Percentiles rank a stretch among this genome's conserved stretches.
These are phyloP conservation scores for Diplazon laetatorius DNA, from an alignment of 2,888 invertebrate genomes.

Conservation along the genomic window DNA sequence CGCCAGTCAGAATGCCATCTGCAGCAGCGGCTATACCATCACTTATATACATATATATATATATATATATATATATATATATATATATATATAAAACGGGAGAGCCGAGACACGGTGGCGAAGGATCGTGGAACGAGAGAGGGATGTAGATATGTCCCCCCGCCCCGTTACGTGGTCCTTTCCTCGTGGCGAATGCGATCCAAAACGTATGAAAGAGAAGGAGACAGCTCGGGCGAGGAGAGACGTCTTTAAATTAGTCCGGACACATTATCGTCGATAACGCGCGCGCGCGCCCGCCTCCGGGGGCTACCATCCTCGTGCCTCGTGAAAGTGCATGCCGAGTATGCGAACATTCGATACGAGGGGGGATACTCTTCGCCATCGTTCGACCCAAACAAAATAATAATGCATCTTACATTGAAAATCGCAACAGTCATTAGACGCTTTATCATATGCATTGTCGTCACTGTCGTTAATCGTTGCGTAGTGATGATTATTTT, in stretches of 20 bases:
- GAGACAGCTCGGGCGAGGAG: constrained; percentile 69
- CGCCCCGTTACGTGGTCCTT: no score
- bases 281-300: constrained; percentile 66
- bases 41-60: constrained; percentile 35
- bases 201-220: constrained; percentile 38
- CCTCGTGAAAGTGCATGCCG: no score
- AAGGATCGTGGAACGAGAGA: constrained; percentile 35
- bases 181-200: constrained; percentile 8
- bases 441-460: not conserved
- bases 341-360: no score
- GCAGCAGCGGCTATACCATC: constrained; percentile 68
- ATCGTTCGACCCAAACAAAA: constrained; percentile 3
- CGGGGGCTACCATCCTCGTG: constrained; percentile 48
- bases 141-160: not conserved
- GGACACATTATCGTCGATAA: constrained; percentile 81
- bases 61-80: constrained; percentile 12
- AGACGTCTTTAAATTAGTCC: constrained; percentile 81
- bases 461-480: not conserved
- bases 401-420: not conserved
- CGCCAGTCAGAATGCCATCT: constrained; percentile 76
- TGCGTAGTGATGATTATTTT: no score
- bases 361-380: no score
- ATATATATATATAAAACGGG: not conserved
- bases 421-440: constrained; percentile 11
- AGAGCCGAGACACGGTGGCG: constrained; percentile 4